Base-by-base conservation (phyloP, 2,113 vertebrate species). In the Microcebus ravelobensis region DNA sequence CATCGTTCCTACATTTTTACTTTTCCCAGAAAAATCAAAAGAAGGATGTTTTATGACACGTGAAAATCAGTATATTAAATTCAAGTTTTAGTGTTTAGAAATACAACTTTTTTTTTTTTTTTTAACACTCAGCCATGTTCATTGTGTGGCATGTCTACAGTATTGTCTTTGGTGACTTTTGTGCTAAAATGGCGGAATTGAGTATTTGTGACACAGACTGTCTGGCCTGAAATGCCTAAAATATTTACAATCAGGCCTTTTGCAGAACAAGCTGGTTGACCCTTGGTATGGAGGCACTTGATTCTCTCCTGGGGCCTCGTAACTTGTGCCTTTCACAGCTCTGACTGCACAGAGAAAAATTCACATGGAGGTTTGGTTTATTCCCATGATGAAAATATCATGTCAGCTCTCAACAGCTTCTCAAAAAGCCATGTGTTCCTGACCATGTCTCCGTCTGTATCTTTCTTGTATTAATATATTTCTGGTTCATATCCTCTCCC, bases 111-210 rank as follows among this genome's bases (percentile, higher is more conserved):
- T 45, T 34, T 45, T 2, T 27, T 31, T 59, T 34, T 45, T 34
- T 45, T 2, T 3, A 20, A 27, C 25, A 65, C 3, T 1, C n/a
- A 20, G 14, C 18, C 42, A 0, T 4, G 5, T 52, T 45, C 8
- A 45, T 1, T 36, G 23, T 9, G 1, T 0, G 7, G 3, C 3
- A 3, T 20, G 11, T 1, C 3, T 3, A 63, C 9, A 0, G 21
- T 6, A 36, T 4, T 0, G 6, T 17, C 50, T 5, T 0, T 2
- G 8, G 29, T 3, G 10, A 79, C 29, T 55, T 39, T 2, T 12
- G 14, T 2, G 4, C 17, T 4, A 4, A 8, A 20, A 34, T 5
- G 34, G 34, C 13, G 1, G 10, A 50, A 8, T 0, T 2, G 17
- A 52, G 13, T 6, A 6, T 68, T 3, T 8, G 67, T 18, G 4